Evolutionary conservation across 2,797 vertebrate species (phyloP).

Genomic region (Tauraco hartlaubi): DNA sequence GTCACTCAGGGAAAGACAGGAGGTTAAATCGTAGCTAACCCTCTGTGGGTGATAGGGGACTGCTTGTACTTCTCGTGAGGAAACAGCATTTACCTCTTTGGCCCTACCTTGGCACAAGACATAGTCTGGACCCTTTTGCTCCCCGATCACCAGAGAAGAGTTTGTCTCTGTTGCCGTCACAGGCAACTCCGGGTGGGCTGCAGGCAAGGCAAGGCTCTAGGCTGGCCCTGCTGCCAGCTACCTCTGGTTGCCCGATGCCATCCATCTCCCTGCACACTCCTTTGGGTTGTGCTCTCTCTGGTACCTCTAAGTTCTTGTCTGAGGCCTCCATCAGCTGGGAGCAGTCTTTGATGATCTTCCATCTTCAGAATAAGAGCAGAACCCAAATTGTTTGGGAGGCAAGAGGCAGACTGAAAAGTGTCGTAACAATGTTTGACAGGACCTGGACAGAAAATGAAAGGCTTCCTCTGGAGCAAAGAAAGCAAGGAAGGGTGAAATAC

Average conservation of each 20-base stretch:
- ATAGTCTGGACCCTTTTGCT: not conserved
- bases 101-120: not conserved
- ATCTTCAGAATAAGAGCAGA: not conserved
- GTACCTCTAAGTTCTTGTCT: not conserved
- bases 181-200: not conserved
- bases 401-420: not conserved
- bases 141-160: not conserved
- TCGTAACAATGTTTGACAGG: not conserved
- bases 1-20: not conserved
- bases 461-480: not conserved
- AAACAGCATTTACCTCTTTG: not conserved
- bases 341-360: not conserved
- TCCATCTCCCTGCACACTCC: rapidly evolving
- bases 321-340: not conserved
- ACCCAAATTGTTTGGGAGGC: not conserved
- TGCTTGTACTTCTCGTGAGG: not conserved
- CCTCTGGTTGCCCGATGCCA: not conserved
- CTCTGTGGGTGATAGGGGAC: not conserved
- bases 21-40: not conserved
- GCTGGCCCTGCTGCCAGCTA: not conserved
- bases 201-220: not conserved
- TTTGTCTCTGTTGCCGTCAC: not conserved
- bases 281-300: rapidly evolving
- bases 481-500: not conserved
- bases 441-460: not conserved